Conservation (phyloP, 2,113 vertebrate genomes). For the Saccopteryx bilineata region DNA sequence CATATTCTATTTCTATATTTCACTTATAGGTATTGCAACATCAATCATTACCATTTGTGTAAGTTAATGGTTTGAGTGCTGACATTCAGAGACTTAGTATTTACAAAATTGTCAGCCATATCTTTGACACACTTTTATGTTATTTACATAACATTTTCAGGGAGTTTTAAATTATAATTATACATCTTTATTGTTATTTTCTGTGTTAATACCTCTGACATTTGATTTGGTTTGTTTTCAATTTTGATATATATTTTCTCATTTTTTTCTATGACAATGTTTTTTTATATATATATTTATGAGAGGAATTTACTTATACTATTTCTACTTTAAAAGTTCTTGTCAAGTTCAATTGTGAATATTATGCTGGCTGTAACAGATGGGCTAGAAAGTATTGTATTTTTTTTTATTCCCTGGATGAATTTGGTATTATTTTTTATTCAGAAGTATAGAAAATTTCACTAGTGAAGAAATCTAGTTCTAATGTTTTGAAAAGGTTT, state of each 20-base stretch:
- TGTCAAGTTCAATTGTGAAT: not conserved
- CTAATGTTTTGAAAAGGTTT: not conserved
- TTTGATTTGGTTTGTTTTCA: not conserved
- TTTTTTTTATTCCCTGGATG: not conserved
- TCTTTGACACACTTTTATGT: not conserved
- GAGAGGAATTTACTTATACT: not conserved
- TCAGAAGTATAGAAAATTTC: conserved; percentile 11
- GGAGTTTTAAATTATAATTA: not conserved
- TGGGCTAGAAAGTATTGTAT: not conserved
- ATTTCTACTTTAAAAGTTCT: not conserved
- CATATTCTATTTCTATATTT: not conserved
- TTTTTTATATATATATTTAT: not conserved
- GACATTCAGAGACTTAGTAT: not conserved
- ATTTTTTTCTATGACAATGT: not conserved
- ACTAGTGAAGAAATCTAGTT: not conserved
- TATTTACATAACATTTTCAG: not conserved
- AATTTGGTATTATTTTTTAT: not conserved
- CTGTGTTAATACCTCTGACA: not conserved
- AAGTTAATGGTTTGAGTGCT: not conserved
- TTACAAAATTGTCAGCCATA: not conserved
- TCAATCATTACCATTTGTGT: not conserved
- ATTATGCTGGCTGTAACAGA: not conserved
- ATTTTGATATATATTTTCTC: not conserved
- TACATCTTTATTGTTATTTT: not conserved
- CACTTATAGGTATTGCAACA: not conserved